phyloP scores from a whole-genome alignment of 2,797 vertebrate species.

The Rhinogobio ventralis region DNA sequence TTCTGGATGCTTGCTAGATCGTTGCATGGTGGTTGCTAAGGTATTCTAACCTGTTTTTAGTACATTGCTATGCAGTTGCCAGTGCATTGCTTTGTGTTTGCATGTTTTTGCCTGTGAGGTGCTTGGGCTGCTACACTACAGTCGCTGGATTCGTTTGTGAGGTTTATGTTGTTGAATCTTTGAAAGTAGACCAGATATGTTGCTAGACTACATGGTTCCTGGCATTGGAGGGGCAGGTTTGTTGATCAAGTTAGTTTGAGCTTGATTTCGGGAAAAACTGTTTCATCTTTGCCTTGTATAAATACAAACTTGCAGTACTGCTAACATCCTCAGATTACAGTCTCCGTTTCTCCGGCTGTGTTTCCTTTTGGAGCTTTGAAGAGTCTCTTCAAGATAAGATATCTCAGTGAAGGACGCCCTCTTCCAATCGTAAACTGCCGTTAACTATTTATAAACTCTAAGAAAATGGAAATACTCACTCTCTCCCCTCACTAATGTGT shows the following conservation, averaged over 20 bases:
- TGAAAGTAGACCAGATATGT: neutral
- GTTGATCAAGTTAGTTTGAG: conserved; percentile 14
- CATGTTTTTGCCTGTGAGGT: too few relatives aligned
- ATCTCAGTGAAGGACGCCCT: conserved; percentile 6
- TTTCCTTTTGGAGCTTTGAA: conserved; percentile 24
- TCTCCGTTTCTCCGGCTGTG: neutral
- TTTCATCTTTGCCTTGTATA: conserved; percentile 30
- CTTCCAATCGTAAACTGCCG: neutral
- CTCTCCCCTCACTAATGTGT: neutral
- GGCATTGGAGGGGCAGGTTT: neutral
- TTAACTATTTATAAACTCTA: conserved; percentile 29
- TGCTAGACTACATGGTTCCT: conserved; percentile 13
- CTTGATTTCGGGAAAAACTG: neutral
- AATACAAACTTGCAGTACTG: conserved; percentile 13
- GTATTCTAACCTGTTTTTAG: neutral
- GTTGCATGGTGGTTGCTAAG: neutral
- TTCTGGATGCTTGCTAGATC: neutral
- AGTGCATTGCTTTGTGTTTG: neutral
- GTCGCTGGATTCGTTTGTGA: neutral
- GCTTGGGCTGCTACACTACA: neutral
- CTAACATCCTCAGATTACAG: conserved; percentile 26
- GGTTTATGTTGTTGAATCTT: neutral
- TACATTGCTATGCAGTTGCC: too few relatives aligned
- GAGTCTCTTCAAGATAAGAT: conserved; percentile 31
- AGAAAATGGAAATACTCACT: conserved; percentile 9